A percentile compares a stretch with the other conserved stretches of the same genome.
These are phyloP conservation scores for Coccyzus lansbergi DNA, from an alignment of 2,797 vertebrate genomes.

Conservation along the genomic window DNA sequence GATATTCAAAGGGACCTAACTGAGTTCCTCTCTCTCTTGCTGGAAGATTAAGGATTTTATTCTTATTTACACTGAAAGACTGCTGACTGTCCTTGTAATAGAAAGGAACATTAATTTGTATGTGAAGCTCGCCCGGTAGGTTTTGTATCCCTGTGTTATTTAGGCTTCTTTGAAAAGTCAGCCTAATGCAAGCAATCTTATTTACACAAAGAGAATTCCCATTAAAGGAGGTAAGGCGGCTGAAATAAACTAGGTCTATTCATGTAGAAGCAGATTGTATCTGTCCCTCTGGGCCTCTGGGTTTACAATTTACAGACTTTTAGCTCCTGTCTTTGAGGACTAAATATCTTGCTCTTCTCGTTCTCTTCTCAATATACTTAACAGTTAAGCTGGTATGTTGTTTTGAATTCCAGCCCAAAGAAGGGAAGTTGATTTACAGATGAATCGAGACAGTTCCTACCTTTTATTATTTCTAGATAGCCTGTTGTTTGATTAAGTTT, in stretches of 20 bases:
- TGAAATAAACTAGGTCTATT: not conserved
- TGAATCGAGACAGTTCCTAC: not conserved
- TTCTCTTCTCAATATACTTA: not conserved
- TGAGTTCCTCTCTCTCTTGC: not conserved
- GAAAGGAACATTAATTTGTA: not conserved
- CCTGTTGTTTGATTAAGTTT: not conserved
- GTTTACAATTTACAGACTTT: constrained; percentile 12
- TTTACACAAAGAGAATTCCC: not conserved
- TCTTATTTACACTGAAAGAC: constrained; percentile 15
- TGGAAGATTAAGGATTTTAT: constrained; percentile 15
- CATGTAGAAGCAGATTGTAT: not conserved
- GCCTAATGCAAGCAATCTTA: not conserved
- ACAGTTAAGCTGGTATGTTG: not conserved
- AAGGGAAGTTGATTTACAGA: not conserved
- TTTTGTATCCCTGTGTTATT: not conserved
- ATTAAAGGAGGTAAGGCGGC: not conserved
- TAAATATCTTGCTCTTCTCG: not conserved
- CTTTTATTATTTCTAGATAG: not conserved
- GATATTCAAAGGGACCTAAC: constrained; percentile 15
- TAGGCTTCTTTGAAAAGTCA: constrained; percentile 20
- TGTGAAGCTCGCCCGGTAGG: not conserved
- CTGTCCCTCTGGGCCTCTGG: not conserved
- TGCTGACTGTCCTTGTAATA: not conserved
- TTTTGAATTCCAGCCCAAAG: not conserved
- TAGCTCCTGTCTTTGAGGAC: not conserved